These are phyloP conservation scores for Muscina levida DNA, from an alignment of 2,888 invertebrate species.

Conservation along the genomic window DNA sequence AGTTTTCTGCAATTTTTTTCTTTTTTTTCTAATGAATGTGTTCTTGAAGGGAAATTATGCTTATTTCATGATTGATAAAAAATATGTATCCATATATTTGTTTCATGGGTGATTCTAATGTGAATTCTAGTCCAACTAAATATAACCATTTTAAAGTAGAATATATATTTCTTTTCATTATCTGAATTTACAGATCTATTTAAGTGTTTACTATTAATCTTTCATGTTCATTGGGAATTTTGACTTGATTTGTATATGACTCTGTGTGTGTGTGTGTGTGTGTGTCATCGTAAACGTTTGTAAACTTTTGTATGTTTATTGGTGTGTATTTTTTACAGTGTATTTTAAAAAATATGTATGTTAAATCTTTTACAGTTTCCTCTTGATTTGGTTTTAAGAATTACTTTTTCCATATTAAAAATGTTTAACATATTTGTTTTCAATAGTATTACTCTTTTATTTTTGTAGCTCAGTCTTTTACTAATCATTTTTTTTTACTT, in stretches of 20 bases:
- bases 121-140: conserved; percentile 32
- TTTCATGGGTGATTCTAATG: conserved; percentile 28
- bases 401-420: conserved; percentile 41
- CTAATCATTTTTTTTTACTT: conserved; percentile 58
- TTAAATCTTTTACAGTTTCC: conserved; percentile 53
- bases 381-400: conserved; percentile 19
- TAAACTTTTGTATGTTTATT: too few species aligned
- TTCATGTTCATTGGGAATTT: background rate
- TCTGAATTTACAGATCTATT: conserved; percentile 15
- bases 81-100: background rate
- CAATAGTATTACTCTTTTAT: conserved; percentile 33
- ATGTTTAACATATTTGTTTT: conserved; percentile 48
- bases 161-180: conserved; percentile 43
- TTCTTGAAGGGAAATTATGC: too few species aligned
- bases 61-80: conserved; percentile 20
- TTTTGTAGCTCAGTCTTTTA: conserved; percentile 65
- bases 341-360: conserved; percentile 40
- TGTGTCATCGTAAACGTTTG: too few species aligned
- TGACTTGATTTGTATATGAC: conserved; percentile 39
- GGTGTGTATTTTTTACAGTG: conserved; percentile 35
- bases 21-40: too few species aligned
- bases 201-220: conserved; percentile 11
- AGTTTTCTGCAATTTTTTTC: too few species aligned
- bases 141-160: conserved; percentile 4
- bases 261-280: conserved; percentile 30